Conservation (phyloP, 2,113 vertebrate genomes). For the Chrysochloris asiatica region DNA sequence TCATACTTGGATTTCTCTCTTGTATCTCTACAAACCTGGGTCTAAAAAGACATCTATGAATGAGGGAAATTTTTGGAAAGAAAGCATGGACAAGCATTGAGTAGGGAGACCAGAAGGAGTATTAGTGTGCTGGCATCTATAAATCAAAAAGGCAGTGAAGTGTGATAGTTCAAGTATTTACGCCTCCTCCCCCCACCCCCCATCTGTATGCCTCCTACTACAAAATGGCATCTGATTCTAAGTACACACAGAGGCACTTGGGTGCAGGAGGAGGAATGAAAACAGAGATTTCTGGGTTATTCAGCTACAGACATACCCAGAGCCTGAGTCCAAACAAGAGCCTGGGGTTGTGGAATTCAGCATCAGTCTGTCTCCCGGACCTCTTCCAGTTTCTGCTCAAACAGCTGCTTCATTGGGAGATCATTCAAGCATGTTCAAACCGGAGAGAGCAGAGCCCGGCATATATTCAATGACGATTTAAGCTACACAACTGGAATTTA, state of each 20-base stretch:
- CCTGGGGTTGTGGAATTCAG: constrained; percentile 38
- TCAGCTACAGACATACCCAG: neutral
- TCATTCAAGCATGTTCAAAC: constrained; percentile 64
- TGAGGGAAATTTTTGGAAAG: neutral
- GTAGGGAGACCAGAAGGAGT: neutral
- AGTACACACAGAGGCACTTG: too few relatives aligned
- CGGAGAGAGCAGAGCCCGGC: constrained; percentile 41
- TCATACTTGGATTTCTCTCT: neutral
- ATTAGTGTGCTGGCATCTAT: neutral
- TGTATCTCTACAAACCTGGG: neutral
- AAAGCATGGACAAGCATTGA: neutral
- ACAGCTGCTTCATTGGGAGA: constrained; percentile 69
- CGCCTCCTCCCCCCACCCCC: too few relatives aligned
- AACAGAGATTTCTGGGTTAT: neutral
- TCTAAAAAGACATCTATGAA: neutral
- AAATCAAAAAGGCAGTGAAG: neutral
- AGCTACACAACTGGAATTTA: constrained; percentile 68
- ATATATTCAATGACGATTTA: constrained; percentile 71
- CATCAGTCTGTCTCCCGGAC: constrained; percentile 39
- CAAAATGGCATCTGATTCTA: neutral
- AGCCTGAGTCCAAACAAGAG: neutral
- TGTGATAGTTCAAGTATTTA: neutral
- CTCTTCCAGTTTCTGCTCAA: constrained; percentile 59
- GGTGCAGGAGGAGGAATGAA: too few relatives aligned
- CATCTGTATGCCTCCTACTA: neutral